Evolutionary conservation across 2,888 invertebrate genomes (phyloP).

Genomic region (Eilema griseolum): DNA sequence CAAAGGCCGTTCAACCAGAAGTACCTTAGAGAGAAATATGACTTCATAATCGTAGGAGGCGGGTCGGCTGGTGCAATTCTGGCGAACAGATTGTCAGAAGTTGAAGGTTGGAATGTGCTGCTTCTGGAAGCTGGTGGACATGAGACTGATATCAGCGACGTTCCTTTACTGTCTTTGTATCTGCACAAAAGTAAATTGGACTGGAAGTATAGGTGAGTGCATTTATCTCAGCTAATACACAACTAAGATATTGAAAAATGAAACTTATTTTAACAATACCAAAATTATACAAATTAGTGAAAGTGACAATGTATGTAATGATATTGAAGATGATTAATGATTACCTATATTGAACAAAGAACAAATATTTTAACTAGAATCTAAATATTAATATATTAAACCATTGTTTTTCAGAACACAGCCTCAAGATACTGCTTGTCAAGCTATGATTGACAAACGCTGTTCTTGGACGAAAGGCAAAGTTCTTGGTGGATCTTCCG

Average conservation of each 20-base stretch:
- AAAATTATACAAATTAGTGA: neutral
- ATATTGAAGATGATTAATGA: too few species aligned
- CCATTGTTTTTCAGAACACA: constrained; percentile 89
- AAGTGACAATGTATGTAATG: too few species aligned
- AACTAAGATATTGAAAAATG: neutral
- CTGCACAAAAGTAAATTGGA: constrained; percentile 96
- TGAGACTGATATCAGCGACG: constrained; percentile 95
- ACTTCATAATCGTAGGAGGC: constrained; percentile 93
- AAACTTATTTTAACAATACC: neutral
- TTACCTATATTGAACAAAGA: neutral
- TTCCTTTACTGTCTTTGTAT: constrained; percentile 94
- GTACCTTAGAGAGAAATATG: constrained; percentile 90
- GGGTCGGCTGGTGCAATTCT: constrained; percentile 95
- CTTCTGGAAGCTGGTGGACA: constrained; percentile 95
- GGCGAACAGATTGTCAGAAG: constrained; percentile 93
- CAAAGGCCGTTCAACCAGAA: constrained; percentile 91
- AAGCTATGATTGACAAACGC: constrained; percentile 94
- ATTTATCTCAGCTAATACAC: neutral
- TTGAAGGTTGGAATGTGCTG: constrained; percentile 92
- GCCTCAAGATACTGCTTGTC: constrained; percentile 93
- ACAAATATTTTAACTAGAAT: neutral
- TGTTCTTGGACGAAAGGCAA: constrained; percentile 97
- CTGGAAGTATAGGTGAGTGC: constrained; percentile 93
- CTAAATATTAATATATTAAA: neutral
- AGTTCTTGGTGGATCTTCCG: constrained; percentile 94